Conservation (phyloP, 2,113 vertebrate genomes). For the Micromys minutus region DNA sequence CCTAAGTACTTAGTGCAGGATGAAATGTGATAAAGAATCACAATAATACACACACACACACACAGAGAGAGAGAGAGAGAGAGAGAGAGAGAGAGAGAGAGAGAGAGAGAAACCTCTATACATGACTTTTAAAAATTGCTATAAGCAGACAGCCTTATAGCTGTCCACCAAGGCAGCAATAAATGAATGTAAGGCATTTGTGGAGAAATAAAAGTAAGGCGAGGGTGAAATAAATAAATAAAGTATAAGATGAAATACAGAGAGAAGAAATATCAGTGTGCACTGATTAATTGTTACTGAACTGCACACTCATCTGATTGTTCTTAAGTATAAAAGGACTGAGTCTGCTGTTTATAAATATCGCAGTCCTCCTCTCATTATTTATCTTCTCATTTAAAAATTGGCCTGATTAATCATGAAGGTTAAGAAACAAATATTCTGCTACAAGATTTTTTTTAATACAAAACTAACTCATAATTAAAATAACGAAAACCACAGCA, state of each 20-base stretch:
- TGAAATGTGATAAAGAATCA: background rate
- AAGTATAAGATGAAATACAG: slow-evolving; percentile 66
- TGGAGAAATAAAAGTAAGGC: slow-evolving; percentile 54
- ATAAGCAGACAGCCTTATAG: background rate
- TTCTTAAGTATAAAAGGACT: slow-evolving; percentile 69
- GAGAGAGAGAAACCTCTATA: slow-evolving; percentile 14
- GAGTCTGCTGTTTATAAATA: slow-evolving; percentile 75
- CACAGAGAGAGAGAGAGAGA: too few species aligned
- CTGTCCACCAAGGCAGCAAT: background rate
- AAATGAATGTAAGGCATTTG: slow-evolving; percentile 41
- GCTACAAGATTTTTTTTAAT: slow-evolving; percentile 55
- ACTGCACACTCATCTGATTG: slow-evolving; percentile 73
- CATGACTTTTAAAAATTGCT: slow-evolving; percentile 34
- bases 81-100: too few species aligned
- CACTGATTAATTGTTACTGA: slow-evolving; percentile 80
- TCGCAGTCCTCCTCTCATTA: slow-evolving; percentile 59
- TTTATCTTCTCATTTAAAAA: slow-evolving; percentile 46
- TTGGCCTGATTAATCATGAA: slow-evolving; percentile 74
- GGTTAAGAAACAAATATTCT: slow-evolving; percentile 71
- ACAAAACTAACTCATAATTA: slow-evolving; percentile 49
- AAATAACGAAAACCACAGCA: slow-evolving; percentile 25
- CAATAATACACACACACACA: slow-evolving; percentile 19
- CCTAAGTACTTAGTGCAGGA: background rate
- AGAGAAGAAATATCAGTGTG: slow-evolving; percentile 63
- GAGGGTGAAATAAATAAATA: too few species aligned